phyloP scores from a whole-genome alignment of 2,113 vertebrate species.

The Microtus richardsoni region DNA sequence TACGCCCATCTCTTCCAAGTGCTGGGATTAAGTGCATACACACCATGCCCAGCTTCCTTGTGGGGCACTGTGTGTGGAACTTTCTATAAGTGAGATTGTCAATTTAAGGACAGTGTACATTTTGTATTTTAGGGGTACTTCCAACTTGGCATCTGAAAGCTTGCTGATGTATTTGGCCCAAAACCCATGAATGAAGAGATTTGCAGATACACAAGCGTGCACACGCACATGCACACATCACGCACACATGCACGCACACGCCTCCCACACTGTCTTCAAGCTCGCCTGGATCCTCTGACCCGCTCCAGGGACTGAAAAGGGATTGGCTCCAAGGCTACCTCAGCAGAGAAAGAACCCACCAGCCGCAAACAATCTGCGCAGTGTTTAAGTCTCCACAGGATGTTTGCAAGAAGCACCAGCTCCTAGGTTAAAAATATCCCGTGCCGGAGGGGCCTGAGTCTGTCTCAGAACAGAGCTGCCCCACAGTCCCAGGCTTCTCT shows the following conservation, averaged over 20 bases:
- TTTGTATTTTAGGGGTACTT: neutral
- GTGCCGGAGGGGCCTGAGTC: neutral
- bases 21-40: neutral
- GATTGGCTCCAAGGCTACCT: neutral
- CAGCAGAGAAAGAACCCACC: neutral
- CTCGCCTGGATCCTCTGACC: neutral
- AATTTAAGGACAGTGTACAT: neutral
- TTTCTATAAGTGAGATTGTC: neutral
- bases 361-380: constrained; percentile 40
- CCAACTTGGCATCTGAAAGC: neutral
- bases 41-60: neutral
- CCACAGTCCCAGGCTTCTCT: neutral
- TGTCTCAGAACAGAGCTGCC: constrained; percentile 49
- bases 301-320: neutral
- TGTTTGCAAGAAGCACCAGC: constrained; percentile 57
- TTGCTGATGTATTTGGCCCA: neutral
- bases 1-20: neutral
- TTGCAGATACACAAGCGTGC: neutral
- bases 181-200: neutral
- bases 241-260: too few relatives aligned
- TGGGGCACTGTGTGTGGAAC: neutral
- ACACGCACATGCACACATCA: neutral
- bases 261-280: neutral
- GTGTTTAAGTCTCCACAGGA: constrained; percentile 47
- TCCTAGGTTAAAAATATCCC: constrained; percentile 60